Evolutionary conservation across 2,113 vertebrate species (phyloP), one percentile per base, ranked within the genome.

Genomic region (Isichthys henryi): DNA sequence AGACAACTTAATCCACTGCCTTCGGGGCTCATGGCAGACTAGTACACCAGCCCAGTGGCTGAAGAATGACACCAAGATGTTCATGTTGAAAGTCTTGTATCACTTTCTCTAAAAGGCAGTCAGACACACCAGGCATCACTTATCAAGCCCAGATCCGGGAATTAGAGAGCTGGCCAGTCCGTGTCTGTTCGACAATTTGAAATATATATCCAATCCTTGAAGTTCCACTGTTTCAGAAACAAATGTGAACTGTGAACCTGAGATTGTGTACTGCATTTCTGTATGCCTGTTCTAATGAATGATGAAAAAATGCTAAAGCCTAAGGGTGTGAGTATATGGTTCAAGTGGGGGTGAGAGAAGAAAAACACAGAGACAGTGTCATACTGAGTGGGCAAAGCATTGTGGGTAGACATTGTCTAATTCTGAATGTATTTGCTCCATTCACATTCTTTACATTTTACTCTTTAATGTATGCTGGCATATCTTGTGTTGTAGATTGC

Each of bases 1-100:
- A 89, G 90, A 90, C 88, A 92, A 91, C 85, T 83, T 91, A 91
- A 91, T 89, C 88, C 77, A 46, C 48, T 83, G 66, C 50, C 88
- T 70, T 39, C 27, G 52, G 84, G 90, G 62, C 62, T 56, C 27
- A 89, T 43, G 8, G 53, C 82, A 86, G 77, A 27, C 53, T 84
- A 39, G 49, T 53, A 58, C 31, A 21, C 62, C 50, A 80, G 87
- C 74, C 62, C 58, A 39, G 80, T 3, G 88, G 11, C 56, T 50
- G 35, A n/a, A 84, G 52, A 88, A 84, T 84, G 86, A 84, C 58
- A 62, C 43, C 52, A 52, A 84, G 85, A 66, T 50, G 53, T 27
- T 84, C 17, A 15, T 50, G 82, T 90, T 90, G 74, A 88, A 84
- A 90, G 74, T 31, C 74, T 48, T 88, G 45, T 84, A 80, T 88